phyloP scores from a whole-genome alignment of 2,888 invertebrate genomes.

The Chloroclysta siterata region DNA sequence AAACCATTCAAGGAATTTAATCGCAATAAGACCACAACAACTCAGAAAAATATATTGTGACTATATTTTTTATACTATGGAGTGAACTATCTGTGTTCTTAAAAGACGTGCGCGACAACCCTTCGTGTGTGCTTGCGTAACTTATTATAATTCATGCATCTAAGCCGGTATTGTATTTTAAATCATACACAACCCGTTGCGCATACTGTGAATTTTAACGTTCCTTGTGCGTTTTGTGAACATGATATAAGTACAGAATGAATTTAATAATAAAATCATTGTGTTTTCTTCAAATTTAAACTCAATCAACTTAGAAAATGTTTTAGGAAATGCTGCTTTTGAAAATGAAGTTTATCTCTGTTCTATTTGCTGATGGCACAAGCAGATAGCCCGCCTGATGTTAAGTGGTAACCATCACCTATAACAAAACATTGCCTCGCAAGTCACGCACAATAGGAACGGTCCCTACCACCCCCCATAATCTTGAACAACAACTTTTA shows the following conservation, averaged over 20 bases:
- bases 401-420: too few species aligned
- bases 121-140: constrained; percentile 40
- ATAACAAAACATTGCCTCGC: too few species aligned
- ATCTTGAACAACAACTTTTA: too few species aligned
- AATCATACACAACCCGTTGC: constrained; percentile 40
- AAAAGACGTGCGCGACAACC: constrained; percentile 37
- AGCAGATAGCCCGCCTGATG: too few species aligned
- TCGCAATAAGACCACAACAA: too few species aligned
- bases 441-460: too few species aligned
- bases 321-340: neutral
- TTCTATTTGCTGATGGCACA: too few species aligned
- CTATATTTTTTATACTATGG: neutral
- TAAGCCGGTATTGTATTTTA: constrained; percentile 50
- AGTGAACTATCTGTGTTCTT: constrained; percentile 24
- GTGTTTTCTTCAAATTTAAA: neutral
- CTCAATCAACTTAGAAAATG: too few species aligned
- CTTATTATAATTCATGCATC: constrained; percentile 58
- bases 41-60: too few species aligned
- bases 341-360: too few species aligned
- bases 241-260: constrained; percentile 5
- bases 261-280: neutral
- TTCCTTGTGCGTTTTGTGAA: constrained; percentile 35
- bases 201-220: constrained; percentile 38
- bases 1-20: too few species aligned
- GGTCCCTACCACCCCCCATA: too few species aligned